Evolutionary conservation across 2,113 vertebrate genomes (phyloP).

Genomic region (Pholis gunnellus): DNA sequence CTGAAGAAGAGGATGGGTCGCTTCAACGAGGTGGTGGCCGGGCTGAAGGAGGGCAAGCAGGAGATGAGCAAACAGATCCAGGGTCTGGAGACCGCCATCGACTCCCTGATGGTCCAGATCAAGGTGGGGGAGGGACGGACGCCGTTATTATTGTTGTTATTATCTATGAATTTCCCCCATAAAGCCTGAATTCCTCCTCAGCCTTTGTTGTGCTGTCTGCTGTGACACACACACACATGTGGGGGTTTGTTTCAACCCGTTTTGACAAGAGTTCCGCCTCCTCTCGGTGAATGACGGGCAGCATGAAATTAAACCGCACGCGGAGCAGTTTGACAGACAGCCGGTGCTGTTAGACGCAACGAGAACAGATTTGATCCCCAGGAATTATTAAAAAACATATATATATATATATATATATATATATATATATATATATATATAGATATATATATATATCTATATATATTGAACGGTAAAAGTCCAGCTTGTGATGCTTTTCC

Average conservation of each 20-base stretch:
- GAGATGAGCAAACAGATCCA: constrained; percentile 91
- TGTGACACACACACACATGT: background rate
- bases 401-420: too few species aligned
- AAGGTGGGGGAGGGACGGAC: constrained; percentile 86
- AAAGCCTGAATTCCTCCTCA: background rate
- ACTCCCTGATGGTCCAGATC: constrained; percentile 88
- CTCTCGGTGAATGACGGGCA: background rate
- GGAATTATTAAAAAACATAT: background rate
- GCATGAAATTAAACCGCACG: constrained; percentile 2
- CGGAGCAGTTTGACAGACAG: constrained; percentile 12
- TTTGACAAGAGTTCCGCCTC: background rate
- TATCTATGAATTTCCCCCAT: background rate
- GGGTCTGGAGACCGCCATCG: constrained; percentile 90
- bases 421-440: too few species aligned
- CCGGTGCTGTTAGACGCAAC: background rate
- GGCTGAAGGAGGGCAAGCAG: constrained; percentile 92
- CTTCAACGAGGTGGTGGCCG: constrained; percentile 92
- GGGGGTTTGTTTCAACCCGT: background rate
- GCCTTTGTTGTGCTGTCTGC: background rate
- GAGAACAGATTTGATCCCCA: background rate
- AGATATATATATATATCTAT: too few species aligned
- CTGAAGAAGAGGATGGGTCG: constrained; percentile 90
- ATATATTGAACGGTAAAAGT: too few species aligned
- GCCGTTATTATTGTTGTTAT: background rate
- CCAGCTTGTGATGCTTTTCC: too few species aligned